These are phyloP conservation scores for Hybos culiciformis DNA, from an alignment of 2,888 invertebrate genomes.

Conservation along the genomic window DNA sequence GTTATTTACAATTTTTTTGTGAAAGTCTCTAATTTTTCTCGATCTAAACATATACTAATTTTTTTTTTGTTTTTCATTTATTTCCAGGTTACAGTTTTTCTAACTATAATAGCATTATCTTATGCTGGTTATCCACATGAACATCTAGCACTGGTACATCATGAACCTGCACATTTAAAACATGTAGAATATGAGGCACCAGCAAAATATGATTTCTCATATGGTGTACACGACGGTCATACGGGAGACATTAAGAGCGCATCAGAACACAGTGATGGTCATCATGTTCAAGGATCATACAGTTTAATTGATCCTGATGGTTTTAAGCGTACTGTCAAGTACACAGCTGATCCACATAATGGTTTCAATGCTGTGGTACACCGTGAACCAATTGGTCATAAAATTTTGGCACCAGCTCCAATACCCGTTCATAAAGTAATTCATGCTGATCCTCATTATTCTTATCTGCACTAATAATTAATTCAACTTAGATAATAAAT, in stretches of 20 bases:
- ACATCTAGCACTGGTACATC: background rate
- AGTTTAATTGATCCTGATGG: constrained; percentile 42
- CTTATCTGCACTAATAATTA: background rate
- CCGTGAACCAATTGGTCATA: constrained; percentile 32
- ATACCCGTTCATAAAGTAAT: background rate
- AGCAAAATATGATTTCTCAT: constrained; percentile 37
- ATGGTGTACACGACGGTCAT: constrained; percentile 38
- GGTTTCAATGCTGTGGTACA: constrained; percentile 43
- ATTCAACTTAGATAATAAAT: too few relatives aligned
- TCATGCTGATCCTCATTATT: background rate
- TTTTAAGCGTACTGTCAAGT: constrained; percentile 40
- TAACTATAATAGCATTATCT: background rate
- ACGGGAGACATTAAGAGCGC: constrained; percentile 42
- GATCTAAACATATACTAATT: too few relatives aligned
- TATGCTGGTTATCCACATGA: background rate
- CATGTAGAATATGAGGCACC: constrained; percentile 25
- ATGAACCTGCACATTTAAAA: constrained; percentile 11
- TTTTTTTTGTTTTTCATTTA: too few relatives aligned
- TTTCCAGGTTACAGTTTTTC: background rate
- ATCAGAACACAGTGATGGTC: constrained; percentile 39
- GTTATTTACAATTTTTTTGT: too few relatives aligned
- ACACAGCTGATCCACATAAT: constrained; percentile 40
- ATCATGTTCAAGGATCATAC: constrained; percentile 40
- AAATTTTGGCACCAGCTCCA: background rate
- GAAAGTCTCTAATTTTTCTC: too few relatives aligned